These are phyloP conservation scores for Hypotaenidia okinawae DNA, from an alignment of 2,797 vertebrate genomes.

Conservation along the genomic window DNA sequence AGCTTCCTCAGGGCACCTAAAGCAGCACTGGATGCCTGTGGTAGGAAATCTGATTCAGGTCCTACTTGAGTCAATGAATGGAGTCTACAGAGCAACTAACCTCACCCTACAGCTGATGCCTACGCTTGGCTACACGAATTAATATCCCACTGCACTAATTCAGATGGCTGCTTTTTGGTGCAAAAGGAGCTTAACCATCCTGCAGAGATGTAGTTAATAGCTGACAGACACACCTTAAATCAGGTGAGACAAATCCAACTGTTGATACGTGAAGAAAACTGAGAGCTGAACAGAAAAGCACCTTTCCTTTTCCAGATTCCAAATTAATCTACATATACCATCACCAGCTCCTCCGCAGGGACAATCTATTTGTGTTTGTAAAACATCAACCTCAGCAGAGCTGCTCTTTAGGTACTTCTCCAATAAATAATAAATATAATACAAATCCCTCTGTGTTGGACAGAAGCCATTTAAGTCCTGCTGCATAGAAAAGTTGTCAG, in stretches of 20 bases:
- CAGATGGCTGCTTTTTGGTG: background rate
- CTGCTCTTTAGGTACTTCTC: background rate
- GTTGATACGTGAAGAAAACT: background rate
- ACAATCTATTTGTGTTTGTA: background rate
- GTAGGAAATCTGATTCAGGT: background rate
- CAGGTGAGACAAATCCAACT: background rate
- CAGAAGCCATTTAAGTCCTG: background rate
- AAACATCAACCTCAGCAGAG: background rate
- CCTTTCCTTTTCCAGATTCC: background rate
- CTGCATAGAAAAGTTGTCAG: background rate
- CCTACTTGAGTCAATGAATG: rapidly evolving
- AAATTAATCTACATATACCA: background rate
- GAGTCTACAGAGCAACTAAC: background rate
- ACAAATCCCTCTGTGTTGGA: background rate
- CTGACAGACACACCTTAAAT: background rate
- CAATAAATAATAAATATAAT: background rate
- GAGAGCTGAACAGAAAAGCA: background rate
- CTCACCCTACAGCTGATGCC: background rate
- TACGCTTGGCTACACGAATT: background rate
- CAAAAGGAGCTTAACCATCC: background rate
- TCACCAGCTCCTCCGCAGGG: background rate
- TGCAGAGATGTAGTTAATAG: background rate
- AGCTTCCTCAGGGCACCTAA: background rate
- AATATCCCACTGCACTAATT: background rate
- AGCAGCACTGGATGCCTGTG: background rate